phyloP scores from a whole-genome alignment of 64 coral and sea anemone species.

The Astreopora myriophthalma region DNA sequence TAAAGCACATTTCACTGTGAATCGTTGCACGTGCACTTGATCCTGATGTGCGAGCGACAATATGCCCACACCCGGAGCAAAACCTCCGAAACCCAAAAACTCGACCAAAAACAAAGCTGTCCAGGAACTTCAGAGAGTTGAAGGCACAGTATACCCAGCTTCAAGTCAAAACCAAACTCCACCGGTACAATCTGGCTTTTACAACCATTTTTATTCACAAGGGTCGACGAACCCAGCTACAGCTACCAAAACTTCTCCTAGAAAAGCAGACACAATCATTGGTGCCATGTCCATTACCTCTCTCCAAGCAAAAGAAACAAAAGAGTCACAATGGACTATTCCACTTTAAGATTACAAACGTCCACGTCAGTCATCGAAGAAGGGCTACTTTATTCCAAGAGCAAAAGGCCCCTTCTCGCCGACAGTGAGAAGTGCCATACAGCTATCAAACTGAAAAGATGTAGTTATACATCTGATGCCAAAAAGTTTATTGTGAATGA shows the following conservation, averaged over 20 bases:
- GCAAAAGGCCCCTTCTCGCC: background rate
- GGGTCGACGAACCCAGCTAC: background rate
- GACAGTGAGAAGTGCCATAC: background rate
- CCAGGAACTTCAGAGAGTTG: background rate
- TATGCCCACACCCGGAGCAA: background rate
- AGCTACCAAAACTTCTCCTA: background rate
- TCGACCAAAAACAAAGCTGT: background rate
- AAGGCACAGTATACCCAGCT: background rate
- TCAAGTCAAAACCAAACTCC: background rate
- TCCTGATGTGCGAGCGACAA: background rate
- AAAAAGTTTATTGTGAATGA: background rate
- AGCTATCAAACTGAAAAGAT: background rate
- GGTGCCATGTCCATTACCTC: constrained; percentile 54
- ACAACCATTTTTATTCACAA: background rate
- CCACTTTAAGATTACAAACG: constrained; percentile 33
- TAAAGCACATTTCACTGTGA: background rate
- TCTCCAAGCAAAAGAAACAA: constrained; percentile 29
- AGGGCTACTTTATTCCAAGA: background rate
- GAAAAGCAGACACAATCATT: background rate
- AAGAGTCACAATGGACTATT: constrained; percentile 30
- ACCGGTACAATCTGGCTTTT: background rate
- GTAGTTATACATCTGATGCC: background rate
- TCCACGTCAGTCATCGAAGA: background rate
- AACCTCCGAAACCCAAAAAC: background rate
- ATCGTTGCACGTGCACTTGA: background rate